These are phyloP conservation scores for Sinosuthora webbiana DNA, from an alignment of 2,113 vertebrate species.

Conservation along the genomic window DNA sequence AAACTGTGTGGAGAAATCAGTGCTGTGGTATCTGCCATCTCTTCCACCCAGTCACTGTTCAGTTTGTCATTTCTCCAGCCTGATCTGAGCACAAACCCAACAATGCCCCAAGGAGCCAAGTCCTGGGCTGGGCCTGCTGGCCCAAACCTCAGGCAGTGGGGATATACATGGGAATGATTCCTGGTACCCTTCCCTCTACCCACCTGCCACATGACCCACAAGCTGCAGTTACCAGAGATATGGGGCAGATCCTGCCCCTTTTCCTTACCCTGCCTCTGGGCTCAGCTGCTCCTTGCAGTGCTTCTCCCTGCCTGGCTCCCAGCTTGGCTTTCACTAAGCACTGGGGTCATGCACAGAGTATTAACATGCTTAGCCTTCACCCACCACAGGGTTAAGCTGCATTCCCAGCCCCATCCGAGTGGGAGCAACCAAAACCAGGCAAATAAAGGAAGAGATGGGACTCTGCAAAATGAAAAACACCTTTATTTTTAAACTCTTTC, in stretches of 20 bases:
- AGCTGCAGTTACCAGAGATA: background rate
- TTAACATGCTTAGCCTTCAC: constrained; percentile 47
- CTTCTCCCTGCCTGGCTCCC: constrained; percentile 12
- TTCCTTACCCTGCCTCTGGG: background rate
- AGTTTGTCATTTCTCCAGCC: background rate
- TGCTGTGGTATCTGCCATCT: background rate
- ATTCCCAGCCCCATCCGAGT: background rate
- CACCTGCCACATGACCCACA: background rate
- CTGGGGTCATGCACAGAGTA: constrained; percentile 17
- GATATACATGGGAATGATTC: background rate
- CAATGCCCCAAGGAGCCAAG: background rate
- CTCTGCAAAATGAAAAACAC: constrained; percentile 69
- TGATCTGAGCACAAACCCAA: background rate
- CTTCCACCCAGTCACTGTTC: background rate
- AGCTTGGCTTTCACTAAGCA: background rate
- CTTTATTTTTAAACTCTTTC: constrained; percentile 76
- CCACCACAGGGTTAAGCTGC: background rate
- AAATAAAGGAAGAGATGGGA: background rate
- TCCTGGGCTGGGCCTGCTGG: background rate
- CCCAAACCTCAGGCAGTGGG: background rate
- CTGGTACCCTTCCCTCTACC: background rate
- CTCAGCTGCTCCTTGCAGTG: background rate
- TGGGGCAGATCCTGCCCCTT: background rate
- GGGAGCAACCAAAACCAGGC: background rate
- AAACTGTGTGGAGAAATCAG: background rate